Evolutionary conservation across 2,113 vertebrate species (phyloP), one percentile per base, ranked within the genome.

Genomic region (Neotragus pygmaeus): DNA sequence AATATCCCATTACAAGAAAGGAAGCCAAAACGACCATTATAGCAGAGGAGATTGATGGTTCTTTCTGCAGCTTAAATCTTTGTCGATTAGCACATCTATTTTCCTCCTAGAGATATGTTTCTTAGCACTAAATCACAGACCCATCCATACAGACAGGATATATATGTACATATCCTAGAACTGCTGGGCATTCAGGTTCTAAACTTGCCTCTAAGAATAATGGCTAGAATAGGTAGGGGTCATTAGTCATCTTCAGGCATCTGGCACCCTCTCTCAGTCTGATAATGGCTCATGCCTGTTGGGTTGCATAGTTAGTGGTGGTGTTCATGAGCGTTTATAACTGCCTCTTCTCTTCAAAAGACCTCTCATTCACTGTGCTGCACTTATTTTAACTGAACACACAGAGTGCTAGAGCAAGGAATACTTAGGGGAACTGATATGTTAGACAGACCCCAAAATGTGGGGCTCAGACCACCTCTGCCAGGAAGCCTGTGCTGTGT

Each of bases 41-140:
- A 87, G 84, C 36, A 57, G 90, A 97, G 83, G 55, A 98, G 97
- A 98, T 96, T 97, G 98, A 99, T 98, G 98, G 77, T 86, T 96
- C 93, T 97, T 98, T 94, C 96, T 64, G 66, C 60, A 94, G 90
- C 94, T 97, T 98, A 98, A 98, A 98, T 98, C 98, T 98, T 98
- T 90, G 93, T 88, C 84, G 88, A 98, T 98, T 97, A 98, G 93
- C 94, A 88, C 8, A 73, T 97, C 97, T 97, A 2, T 97, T 98
- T 98, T 97, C 97, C 97, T 96, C 94, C 64, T 70, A 73, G 64
- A 95, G 85, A 85, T 95, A 64, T 96, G 96, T 98, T 98, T 98
- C 98, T 98, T 98, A 97, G 97, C 97, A 93, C 90, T 98, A 83
- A 96, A 97, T 98, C 98, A 98, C 14, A 11, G 82, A 78, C 88